These are phyloP conservation scores for Ostrea denselamellosa DNA, from an alignment of 1,140 invertebrate species.

Conservation along the genomic window DNA sequence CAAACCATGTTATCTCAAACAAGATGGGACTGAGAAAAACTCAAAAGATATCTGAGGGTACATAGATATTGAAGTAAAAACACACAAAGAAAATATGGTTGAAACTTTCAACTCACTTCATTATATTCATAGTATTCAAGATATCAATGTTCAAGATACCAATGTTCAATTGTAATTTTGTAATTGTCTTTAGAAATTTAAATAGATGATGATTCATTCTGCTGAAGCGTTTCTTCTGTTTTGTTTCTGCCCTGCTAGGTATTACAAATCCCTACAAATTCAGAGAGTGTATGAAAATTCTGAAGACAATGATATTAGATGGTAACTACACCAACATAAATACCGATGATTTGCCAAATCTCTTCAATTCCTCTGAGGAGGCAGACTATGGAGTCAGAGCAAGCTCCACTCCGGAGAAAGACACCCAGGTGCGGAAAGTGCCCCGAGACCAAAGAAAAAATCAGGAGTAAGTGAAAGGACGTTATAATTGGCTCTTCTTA, in stretches of 20 bases:
- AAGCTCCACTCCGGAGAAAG: constrained; percentile 14
- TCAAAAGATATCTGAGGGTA: too few relatives aligned
- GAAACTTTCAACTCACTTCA: too few relatives aligned
- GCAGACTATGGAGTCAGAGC: neutral
- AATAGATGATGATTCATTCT: too few relatives aligned
- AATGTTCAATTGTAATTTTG: too few relatives aligned
- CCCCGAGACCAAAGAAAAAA: neutral
- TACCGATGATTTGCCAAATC: neutral
- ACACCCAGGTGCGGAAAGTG: neutral
- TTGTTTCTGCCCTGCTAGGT: constrained; percentile 54
- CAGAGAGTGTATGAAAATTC: constrained; percentile 73
- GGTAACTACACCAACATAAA: constrained; percentile 14
- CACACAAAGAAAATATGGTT: too few relatives aligned
- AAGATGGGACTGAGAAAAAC: too few relatives aligned
- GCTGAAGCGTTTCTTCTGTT: neutral
- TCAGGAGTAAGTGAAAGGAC: constrained; percentile 17
- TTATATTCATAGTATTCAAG: too few relatives aligned
- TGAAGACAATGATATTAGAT: constrained; percentile 69
- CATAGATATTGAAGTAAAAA: too few relatives aligned
- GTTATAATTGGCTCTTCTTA: too few relatives aligned
- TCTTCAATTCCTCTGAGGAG: neutral
- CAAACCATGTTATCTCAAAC: too few relatives aligned
- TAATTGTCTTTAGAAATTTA: too few relatives aligned
- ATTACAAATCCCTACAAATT: constrained; percentile 74
- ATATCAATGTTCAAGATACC: too few relatives aligned